Evolutionary conservation across 2,888 invertebrate species (phyloP), one percentile per base, ranked within the genome.

Genomic region (Pseudeuparius sepicola): DNA sequence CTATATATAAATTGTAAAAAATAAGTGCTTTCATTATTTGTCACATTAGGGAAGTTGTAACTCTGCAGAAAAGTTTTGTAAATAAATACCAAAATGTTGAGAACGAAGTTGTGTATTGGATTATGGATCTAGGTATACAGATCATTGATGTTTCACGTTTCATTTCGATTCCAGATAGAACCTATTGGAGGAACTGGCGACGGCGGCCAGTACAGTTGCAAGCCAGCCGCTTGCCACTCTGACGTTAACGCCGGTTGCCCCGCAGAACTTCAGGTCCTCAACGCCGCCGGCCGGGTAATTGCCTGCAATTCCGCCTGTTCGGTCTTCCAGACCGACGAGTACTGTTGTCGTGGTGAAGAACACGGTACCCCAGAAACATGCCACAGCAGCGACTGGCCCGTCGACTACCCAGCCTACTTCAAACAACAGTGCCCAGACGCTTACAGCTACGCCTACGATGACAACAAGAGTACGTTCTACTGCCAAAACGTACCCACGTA

Each of bases 371-470:
- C 67, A 2, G 51, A 61, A 25, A 64, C 59, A 3, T 69, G 68
- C 47, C 52, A 55, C 20, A 47, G 57, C 24, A 40, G 46, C 9
- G 46, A 53, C 37, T 59, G 61, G 61, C 52, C 58, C 1, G 42
- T 47, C 23, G 43, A 62, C 36, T 66, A 64, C 43, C 61, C 66
- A 1, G 38, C 24, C 34, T 57, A 56, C 34, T 67, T 68, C 53
- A 69, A 68, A 45, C 39, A 48, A 1, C 52, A 57, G 7, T 70
- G 70, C 45, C 69, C 70, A 2, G 61, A 64, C 35, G 68, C 68
- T 6, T 69, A 69, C 53, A 65, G 65, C 37, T 70, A 69, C 43
- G 66, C 67, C 10, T 69, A 68, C 43, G 70, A 70, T 51, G 68
- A 70, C 43, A 46, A 53, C 18, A 60, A 62, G 31, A 66, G 65